Conservation (phyloP, 2,113 vertebrate genomes). For the Mesoclemmys tuberculata region DNA sequence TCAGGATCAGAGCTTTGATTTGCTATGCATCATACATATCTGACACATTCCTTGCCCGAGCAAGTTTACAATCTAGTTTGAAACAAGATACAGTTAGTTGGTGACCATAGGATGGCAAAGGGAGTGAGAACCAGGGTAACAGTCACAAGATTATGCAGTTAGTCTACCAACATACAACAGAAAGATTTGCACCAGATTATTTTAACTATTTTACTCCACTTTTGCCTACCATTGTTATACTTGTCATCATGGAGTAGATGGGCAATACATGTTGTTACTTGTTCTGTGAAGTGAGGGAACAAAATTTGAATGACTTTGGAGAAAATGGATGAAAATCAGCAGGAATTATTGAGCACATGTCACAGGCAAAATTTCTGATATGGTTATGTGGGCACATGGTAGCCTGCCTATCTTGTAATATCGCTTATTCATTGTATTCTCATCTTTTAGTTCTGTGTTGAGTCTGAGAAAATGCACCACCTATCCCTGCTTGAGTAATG, state of each 20-base stretch:
- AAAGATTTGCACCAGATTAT: not conserved
- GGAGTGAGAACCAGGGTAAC: too few relatives aligned
- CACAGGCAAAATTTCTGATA: accelerated
- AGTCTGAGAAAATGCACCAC: not conserved
- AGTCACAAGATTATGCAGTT: not conserved
- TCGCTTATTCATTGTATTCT: not conserved
- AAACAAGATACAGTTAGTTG: too few relatives aligned
- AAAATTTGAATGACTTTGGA: not conserved
- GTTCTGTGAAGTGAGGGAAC: too few relatives aligned
- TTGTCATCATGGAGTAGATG: not conserved
- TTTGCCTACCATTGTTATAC: not conserved
- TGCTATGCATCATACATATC: not conserved
- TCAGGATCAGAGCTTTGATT: not conserved
- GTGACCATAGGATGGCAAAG: too few relatives aligned
- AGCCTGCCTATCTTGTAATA: not conserved
- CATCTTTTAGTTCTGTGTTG: not conserved
- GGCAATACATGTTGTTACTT: too few relatives aligned
- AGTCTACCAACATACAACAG: not conserved
- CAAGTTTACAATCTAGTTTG: too few relatives aligned
- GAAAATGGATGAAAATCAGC: not conserved
- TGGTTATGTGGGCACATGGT: not conserved
- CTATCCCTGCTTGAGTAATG: not conserved
- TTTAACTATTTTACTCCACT: not conserved
- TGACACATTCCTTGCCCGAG: too few relatives aligned
- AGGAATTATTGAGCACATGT: not conserved